Evolutionary conservation across 2,888 invertebrate species (phyloP).

Genomic region (Icerya purchasi): DNA sequence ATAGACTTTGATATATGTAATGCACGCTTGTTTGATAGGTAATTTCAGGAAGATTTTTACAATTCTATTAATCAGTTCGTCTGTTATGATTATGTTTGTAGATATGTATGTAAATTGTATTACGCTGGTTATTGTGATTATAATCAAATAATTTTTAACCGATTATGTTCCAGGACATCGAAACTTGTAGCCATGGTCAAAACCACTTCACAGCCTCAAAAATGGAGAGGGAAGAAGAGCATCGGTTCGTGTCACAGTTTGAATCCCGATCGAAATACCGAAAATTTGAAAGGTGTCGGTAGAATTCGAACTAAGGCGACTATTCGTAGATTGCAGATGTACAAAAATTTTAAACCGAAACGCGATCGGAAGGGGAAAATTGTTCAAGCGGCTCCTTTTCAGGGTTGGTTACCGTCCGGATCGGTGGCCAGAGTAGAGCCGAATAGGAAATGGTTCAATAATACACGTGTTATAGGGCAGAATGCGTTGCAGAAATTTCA

Average conservation of each 20-base stretch:
- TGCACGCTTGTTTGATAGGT: too few relatives aligned
- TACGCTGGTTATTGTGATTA: too few relatives aligned
- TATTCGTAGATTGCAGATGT: constrained; percentile 93
- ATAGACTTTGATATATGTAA: too few relatives aligned
- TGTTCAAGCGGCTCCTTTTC: constrained; percentile 83
- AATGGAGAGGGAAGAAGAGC: background rate
- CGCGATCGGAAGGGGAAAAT: constrained; percentile 65
- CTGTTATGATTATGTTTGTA: too few relatives aligned
- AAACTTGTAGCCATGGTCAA: too few relatives aligned
- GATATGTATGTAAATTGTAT: too few relatives aligned
- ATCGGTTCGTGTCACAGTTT: constrained; percentile 44
- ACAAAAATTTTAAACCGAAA: constrained; percentile 89
- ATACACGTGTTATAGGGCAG: constrained; percentile 90
- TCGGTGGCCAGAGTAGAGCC: constrained; percentile 88
- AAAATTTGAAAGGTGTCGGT: constrained; percentile 61
- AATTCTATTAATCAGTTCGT: too few relatives aligned
- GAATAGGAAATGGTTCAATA: constrained; percentile 96
- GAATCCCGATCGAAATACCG: constrained; percentile 71
- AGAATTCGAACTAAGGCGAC: constrained; percentile 75
- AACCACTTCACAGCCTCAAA: background rate
- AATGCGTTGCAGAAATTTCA: constrained; percentile 71
- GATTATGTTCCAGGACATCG: too few relatives aligned
- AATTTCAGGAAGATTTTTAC: too few relatives aligned
- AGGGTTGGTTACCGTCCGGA: constrained; percentile 63
- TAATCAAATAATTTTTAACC: too few relatives aligned